Base-by-base conservation (phyloP, 2,113 vertebrate species). In the Megaceryle torquata region DNA sequence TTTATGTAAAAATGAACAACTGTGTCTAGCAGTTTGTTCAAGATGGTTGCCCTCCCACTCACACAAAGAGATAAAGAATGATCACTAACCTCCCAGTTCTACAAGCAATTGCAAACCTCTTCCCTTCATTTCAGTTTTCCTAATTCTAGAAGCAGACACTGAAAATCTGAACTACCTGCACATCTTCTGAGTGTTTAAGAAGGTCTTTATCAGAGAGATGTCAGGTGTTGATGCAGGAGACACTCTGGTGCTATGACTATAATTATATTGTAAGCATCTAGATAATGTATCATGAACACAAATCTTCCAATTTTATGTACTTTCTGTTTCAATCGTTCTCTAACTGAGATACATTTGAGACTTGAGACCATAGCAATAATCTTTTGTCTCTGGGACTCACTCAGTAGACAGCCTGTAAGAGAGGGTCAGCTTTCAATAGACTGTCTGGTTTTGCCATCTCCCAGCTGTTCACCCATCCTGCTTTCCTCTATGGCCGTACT, bases 1-100 rank as follows among this genome's bases (percentile, higher is more conserved):
- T 87, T 95, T 79, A 88, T 82, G 70, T 70, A 82, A 82, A 89
- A 94, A 94, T 46, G 70, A 94, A 89, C 78, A 82, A 85, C 28
- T 48, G 14, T 33, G 29, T 53, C 84, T 61, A 85, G 78, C 3
- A 1, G 60, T 89, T 89, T 89, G 57, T 61, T 80, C 84, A 59
- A 65, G 78, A 91, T 77, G 63, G 81, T 86, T 72, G 61, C 74
- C 61, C 53, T 95, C 33, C 68, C 59, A 80, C 75, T 90, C 81
- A 48, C 53, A 85, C 61, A 77, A 8, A 50, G n/a, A 61, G 63
- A 79, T 19, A 91, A 82, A 86, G 69, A 69, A 82, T 10, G 21
- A 89, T 65, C 44, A 39, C 70, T 50, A 72, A 82, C 35, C 46
- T 91, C 76, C 48, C 59, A 85, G 44, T 39, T 87, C 41, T 33